Evolutionary conservation across 1,140 invertebrate genomes (phyloP), one percentile per base, ranked within the genome.

Genomic region (Leucophenga varia): DNA sequence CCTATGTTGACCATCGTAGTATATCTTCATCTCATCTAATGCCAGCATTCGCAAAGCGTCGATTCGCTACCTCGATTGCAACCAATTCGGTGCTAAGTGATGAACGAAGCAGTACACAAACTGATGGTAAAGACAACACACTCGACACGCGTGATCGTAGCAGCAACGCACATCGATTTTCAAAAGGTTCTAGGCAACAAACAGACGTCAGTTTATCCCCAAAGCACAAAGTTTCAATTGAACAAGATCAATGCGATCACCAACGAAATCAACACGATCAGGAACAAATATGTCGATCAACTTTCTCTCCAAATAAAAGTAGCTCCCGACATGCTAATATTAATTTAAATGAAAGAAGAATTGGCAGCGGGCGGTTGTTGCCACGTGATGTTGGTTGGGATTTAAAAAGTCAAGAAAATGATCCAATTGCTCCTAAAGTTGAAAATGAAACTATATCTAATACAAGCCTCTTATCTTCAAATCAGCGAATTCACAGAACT

Each of bases 281-380:
- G 34, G 52, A 56, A 5, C 40, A 49, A 32, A n/a, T n/a, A n/a
- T n/a, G n/a, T n/a, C 42, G 21, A 9, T 43, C 39, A 34, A 36
- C 47, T 25, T 39, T 47, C 4, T 61, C 61, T 3, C 58, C 59
- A 8, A 58, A 52, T 36, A 47, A 41, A 6, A 19, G 39, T 3
- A 38, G 19, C n/a, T 40, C 45, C 2, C 47, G 55, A 1, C 55
- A 43, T 14, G 31, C 12, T 8, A 31, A 21, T 18, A 9, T 32
- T 2, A 53, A 43, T 51, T 2, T 47, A 14, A 40, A 78, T 31
- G 76, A 78, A 20, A 77, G 86, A 25, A 79, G 86, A 30, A 89
- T 90, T 55, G 87, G 87, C 1, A 89, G 87, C 70, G 87, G 87
- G 3, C 80, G 88, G 3, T 83, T 90, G 13, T 70, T 87, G 19